Percentiles rank a stretch among this genome's conserved stretches.
phyloP scores from a whole-genome alignment of 1,140 invertebrate genomes.

The Drosophila carrolli region DNA sequence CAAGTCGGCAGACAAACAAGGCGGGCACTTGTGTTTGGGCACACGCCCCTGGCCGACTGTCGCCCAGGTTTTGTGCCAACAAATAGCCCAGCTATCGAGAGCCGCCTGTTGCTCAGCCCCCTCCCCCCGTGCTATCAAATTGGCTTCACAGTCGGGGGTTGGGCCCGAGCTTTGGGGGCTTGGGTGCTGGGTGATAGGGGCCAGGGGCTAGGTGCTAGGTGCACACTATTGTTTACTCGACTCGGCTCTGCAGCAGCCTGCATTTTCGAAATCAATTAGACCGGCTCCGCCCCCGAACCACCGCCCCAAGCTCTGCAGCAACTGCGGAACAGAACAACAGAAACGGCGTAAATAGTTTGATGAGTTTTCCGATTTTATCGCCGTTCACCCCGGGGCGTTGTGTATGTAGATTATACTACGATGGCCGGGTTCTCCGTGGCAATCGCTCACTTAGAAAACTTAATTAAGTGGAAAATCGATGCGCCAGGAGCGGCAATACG shows the following conservation, averaged over 20 bases:
- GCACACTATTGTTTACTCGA: constrained; percentile 62
- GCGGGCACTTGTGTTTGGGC: constrained; percentile 28
- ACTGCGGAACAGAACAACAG: neutral
- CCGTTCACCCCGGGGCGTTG: constrained; percentile 10
- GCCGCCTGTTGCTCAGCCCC: constrained; percentile 17
- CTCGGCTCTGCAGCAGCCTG: constrained; percentile 39
- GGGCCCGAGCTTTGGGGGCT: neutral
- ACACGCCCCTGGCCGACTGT: constrained; percentile 22
- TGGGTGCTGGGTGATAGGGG: constrained; percentile 4
- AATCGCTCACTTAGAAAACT: constrained; percentile 63
- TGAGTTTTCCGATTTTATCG: constrained; percentile 68
- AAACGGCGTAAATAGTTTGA: constrained; percentile 59
- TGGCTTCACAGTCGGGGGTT: constrained; percentile 19
- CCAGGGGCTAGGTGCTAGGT: constrained; percentile 4
- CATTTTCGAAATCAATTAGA: constrained; percentile 72
- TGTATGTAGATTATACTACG: constrained; percentile 26
- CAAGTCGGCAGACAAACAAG: constrained; percentile 61
- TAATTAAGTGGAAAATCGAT: constrained; percentile 77
- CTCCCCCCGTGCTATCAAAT: constrained; percentile 8
- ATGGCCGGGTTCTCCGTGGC: constrained; percentile 35
- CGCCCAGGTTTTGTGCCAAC: constrained; percentile 47
- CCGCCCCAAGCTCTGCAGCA: neutral
- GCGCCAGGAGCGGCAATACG: constrained; percentile 14
- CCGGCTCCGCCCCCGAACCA: constrained; percentile 30
- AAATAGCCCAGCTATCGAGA: constrained; percentile 58